Evolutionary conservation across 2,113 vertebrate species (phyloP), one percentile per base, ranked within the genome.

Genomic region (Bufo bufo): DNA sequence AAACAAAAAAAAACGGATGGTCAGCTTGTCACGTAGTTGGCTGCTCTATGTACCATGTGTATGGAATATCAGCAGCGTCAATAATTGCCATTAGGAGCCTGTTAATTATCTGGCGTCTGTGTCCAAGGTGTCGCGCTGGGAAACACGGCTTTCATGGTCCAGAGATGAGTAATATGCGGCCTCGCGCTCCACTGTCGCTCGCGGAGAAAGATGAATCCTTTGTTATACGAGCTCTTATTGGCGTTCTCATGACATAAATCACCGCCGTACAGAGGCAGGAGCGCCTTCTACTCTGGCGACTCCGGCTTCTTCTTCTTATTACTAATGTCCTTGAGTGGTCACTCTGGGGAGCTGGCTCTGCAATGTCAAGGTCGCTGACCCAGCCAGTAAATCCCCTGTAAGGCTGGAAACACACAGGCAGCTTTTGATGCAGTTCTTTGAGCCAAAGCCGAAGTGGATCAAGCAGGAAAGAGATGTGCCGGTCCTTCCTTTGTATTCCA

Each of bases 171-270:
- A 61, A 82, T 82, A 59, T 52, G 82, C 59, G 1, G 59, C 11
- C 17, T 66, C 47, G 14, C 61, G 14, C 47, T 84, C 61, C 49
- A 17, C 47, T 84, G 56, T 66, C 45, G 50, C 11, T 50, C 50
- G 49, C 6, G 20, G 4, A 71, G 63, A 84, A 84, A 84, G 61
- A 84, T 84, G 65, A 54, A 84, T 84, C 65, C 47, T 84, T 84
- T 65, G 71, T 85, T 84, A 89, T 89, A 78, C 85, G 89, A 3
- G 19, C 90, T 89, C 90, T 77, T 85, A 17, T 6, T 84, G 86
- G 77, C 72, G 86, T 9, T 0, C 69, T 90, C 83, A 0, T 1
- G 82, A 90, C 88, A 91, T 89, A 77, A 74, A 49, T 84, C 61
- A 56, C 80, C 54, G 84, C 87, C 74, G 54, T 82, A 50, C 65